phyloP scores from a whole-genome alignment of 1,140 invertebrate genomes.

The Adelges cooleyi region DNA sequence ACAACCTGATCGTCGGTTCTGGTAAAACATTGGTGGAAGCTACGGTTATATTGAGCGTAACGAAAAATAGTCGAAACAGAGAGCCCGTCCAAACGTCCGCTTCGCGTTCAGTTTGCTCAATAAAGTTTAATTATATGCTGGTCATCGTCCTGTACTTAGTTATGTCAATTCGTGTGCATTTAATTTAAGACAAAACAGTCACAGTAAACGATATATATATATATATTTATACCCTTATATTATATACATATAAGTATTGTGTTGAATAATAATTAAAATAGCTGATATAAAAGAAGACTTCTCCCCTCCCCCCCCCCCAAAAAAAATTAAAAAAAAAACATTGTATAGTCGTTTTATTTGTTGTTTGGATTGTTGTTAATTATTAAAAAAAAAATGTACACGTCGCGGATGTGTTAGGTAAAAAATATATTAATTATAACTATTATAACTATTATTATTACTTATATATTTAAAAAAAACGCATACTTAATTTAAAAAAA shows the following conservation, averaged over 20 bases:
- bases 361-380: slow-evolving; percentile 16
- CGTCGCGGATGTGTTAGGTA: slow-evolving; percentile 18
- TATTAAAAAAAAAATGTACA: slow-evolving; percentile 11
- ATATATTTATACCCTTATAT: slow-evolving; percentile 1
- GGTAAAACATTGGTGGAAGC: slow-evolving; percentile 31
- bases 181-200: slow-evolving; percentile 21
- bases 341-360: slow-evolving; percentile 25
- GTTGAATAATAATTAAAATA: no score
- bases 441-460: no score
- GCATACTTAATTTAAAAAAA: no score
- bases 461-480: no score
- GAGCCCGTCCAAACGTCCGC: slow-evolving; percentile 21
- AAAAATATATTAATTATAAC: no score
- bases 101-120: slow-evolving; percentile 27
- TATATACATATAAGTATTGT: background rate
- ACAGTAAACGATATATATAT: background rate
- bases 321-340: background rate
- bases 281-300: no score
- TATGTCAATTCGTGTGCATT: slow-evolving; percentile 24
- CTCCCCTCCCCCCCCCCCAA: no score
- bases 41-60: slow-evolving; percentile 31
- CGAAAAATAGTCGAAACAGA: slow-evolving; percentile 22
- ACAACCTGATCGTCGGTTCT: slow-evolving; percentile 32
- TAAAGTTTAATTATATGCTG: slow-evolving; percentile 4
- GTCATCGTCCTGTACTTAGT: background rate